phyloP scores from a whole-genome alignment of 2,888 invertebrate species.

The Athalia rosae region DNA sequence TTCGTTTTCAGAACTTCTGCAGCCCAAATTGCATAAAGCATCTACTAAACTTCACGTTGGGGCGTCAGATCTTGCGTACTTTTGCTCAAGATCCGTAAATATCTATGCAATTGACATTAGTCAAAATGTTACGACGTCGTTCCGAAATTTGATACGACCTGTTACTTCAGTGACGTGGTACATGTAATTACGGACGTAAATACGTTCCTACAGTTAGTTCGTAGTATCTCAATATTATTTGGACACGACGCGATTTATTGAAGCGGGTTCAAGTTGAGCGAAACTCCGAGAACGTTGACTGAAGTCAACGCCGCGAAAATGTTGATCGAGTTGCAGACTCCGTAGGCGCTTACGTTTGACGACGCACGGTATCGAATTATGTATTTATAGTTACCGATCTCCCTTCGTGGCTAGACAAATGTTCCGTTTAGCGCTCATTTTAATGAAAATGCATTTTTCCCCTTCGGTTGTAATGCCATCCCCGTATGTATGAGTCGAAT shows the following conservation, averaged over 20 bases:
- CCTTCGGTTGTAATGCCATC: neutral
- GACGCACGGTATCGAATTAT: neutral
- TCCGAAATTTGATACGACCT: neutral
- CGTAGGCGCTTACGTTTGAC: neutral
- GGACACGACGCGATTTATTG: slow-evolving; percentile 19
- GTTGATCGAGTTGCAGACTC: slow-evolving; percentile 30
- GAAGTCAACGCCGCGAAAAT: too few species aligned
- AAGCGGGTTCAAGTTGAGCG: slow-evolving; percentile 22
- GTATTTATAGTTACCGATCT: neutral
- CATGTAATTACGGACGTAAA: slow-evolving; percentile 7
- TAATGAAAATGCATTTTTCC: slow-evolving; percentile 30
- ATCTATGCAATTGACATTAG: slow-evolving; percentile 1
- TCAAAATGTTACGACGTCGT: slow-evolving; percentile 12
- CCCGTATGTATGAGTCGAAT: slow-evolving; percentile 3
- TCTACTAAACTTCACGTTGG: neutral
- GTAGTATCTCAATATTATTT: slow-evolving; percentile 7
- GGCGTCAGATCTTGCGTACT: neutral
- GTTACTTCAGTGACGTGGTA: slow-evolving; percentile 6
- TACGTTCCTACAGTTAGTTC: neutral
- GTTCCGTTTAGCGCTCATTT: slow-evolving; percentile 33
- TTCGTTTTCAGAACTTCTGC: slow-evolving; percentile 1
- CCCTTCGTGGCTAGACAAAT: slow-evolving; percentile 18
- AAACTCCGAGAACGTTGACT: slow-evolving; percentile 9
- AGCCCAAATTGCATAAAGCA: slow-evolving; percentile 19
- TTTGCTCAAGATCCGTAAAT: neutral